phyloP scores from a whole-genome alignment of 2,113 vertebrate species.

The Nibea albiflora region DNA sequence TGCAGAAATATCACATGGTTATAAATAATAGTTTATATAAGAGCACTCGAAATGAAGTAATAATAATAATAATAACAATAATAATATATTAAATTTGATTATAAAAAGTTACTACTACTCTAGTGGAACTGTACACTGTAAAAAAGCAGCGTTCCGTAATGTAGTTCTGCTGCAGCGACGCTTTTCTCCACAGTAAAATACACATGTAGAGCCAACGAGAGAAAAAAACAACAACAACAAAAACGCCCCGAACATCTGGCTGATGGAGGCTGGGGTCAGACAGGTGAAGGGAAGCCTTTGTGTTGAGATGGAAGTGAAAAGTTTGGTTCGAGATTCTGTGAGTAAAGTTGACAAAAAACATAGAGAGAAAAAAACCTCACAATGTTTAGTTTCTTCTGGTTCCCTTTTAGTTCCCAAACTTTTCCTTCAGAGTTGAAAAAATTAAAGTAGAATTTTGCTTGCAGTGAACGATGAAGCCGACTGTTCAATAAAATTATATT shows the following conservation, averaged over 20 bases:
- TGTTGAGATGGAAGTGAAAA: not conserved
- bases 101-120: conserved; percentile 87
- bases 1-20: conserved; percentile 82
- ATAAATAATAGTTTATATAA: conserved; percentile 88
- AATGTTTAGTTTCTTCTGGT: no score
- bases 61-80: conserved; percentile 82
- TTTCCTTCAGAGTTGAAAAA: not conserved
- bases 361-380: not conserved
- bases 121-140: conserved; percentile 88
- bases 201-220: conserved; percentile 3
- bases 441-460: not conserved
- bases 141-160: conserved; percentile 82
- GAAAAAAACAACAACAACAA: not conserved
- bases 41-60: conserved; percentile 83
- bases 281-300: not conserved
- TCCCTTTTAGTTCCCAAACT: not conserved
- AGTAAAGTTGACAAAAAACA: not conserved
- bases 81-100: conserved; percentile 96
- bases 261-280: not conserved
- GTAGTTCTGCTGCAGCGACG: conserved; percentile 72
- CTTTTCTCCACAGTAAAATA: conserved; percentile 55
- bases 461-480: not conserved
- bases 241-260: conserved; percentile 3
- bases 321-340: not conserved
- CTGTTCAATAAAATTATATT: not conserved